These are phyloP conservation scores for Apis cerana DNA, from an alignment of 1,140 invertebrate species.

Conservation along the genomic window DNA sequence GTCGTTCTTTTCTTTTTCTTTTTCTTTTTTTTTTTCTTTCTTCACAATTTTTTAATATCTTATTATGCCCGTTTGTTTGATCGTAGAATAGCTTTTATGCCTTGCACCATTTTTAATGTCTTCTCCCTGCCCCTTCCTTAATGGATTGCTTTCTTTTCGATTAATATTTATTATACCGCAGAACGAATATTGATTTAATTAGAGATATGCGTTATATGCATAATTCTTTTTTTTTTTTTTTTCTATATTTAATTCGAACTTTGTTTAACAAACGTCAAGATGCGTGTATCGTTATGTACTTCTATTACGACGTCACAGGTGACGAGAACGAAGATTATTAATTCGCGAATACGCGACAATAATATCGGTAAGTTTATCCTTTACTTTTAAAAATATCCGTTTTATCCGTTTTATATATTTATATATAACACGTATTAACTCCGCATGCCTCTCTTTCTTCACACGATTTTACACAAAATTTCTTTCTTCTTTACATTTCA, in stretches of 20 bases:
- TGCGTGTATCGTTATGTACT: background rate
- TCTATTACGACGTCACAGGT: background rate
- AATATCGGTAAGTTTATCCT: slow-evolving; percentile 30
- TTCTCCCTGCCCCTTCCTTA: too few species aligned
- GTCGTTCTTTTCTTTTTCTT: background rate
- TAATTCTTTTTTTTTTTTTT: too few species aligned
- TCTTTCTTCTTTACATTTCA: too few species aligned
- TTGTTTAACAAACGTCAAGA: slow-evolving; percentile 1
- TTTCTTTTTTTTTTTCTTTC: background rate
- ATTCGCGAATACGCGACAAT: background rate
- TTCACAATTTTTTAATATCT: too few species aligned
- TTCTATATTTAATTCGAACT: background rate
- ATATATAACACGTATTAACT: background rate
- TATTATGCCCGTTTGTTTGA: too few species aligned
- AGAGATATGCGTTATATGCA: background rate
- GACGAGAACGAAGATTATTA: slow-evolving; percentile 3
- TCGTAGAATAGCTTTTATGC: background rate
- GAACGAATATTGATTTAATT: background rate
- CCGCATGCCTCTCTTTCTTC: background rate
- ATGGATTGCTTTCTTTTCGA: too few species aligned
- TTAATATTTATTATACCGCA: too few species aligned
- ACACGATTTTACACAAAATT: background rate
- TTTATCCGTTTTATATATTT: background rate
- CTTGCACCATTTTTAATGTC: too few species aligned
- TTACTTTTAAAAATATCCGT: background rate